A percentile compares a stretch with the other conserved stretches of the same genome.
Evolutionary conservation across 1,140 invertebrate genomes (phyloP).

Genomic region (Drosophila repleta): DNA sequence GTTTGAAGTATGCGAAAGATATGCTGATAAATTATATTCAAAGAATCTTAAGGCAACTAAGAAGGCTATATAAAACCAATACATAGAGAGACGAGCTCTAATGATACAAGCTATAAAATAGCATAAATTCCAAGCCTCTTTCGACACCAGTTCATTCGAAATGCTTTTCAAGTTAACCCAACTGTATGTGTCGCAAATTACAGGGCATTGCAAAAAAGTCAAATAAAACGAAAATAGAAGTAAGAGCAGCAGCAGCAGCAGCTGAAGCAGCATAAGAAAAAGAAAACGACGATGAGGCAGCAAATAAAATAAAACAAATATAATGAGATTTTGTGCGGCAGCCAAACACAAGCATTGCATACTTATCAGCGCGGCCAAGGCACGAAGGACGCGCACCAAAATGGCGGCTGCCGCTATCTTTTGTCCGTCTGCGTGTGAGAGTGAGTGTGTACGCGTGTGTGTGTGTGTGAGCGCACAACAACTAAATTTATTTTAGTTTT

Average conservation of each 20-base stretch:
- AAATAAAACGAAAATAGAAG: conserved; percentile 42
- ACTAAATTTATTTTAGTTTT: conserved; percentile 83
- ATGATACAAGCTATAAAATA: too few species aligned
- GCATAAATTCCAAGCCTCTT: too few species aligned
- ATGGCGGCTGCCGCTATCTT: conserved; percentile 72
- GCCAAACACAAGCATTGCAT: conserved; percentile 62
- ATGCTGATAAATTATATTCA: too few species aligned
- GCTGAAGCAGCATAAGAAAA: conserved; percentile 46
- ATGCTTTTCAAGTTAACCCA: too few species aligned
- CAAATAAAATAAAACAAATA: conserved; percentile 83
- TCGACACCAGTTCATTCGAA: too few species aligned
- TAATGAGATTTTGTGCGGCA: conserved; percentile 76
- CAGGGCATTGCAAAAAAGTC: conserved; percentile 2
- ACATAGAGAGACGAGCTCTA: too few species aligned
- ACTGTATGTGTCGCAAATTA: neutral
- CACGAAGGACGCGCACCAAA: conserved; percentile 51
- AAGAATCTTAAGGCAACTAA: too few species aligned
- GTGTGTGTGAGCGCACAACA: conserved; percentile 48
- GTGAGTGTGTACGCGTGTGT: conserved; percentile 26
- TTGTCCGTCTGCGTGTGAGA: conserved; percentile 43
- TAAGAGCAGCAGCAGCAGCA: conserved; percentile 7
- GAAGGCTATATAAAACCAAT: too few species aligned
- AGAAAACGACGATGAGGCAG: conserved; percentile 67
- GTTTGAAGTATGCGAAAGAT: too few species aligned
- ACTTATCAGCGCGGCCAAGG: conserved; percentile 66